Conservation (phyloP, 2,113 vertebrate genomes). For the Eira barbara region DNA sequence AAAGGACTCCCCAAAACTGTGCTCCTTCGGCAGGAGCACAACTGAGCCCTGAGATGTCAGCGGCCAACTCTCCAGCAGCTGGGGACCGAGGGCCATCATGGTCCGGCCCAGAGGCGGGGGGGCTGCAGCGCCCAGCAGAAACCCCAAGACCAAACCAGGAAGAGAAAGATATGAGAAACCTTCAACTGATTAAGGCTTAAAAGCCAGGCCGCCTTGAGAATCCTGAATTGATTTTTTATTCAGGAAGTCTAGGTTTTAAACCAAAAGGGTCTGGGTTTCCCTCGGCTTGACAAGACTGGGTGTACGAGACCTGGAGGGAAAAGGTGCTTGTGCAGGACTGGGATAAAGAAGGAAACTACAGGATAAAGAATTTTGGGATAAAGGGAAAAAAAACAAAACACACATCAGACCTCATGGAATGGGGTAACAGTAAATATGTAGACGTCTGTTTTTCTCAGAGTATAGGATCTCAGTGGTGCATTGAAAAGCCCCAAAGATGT, state of each 20-base stretch:
- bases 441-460: neutral
- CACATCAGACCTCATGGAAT: neutral
- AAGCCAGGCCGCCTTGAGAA: neutral
- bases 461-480: neutral
- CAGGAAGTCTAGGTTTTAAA: neutral
- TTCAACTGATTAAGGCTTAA: neutral
- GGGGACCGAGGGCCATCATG: accelerated
- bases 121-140: neutral
- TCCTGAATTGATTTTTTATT: neutral
- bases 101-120: neutral
- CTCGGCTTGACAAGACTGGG: neutral
- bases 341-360: neutral
- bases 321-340: too few species aligned
- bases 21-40: neutral
- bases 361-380: neutral
- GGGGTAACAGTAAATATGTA: neutral
- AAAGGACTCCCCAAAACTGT: neutral
- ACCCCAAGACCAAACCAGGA: neutral
- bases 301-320: neutral
- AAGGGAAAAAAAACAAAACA: neutral
- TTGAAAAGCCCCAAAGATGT: neutral
- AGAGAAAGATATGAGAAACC: neutral
- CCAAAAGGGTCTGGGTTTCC: neutral
- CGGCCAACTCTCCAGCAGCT: neutral
- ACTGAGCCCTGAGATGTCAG: neutral